These are phyloP conservation scores for Micromys minutus DNA, from an alignment of 2,113 vertebrate genomes.

Conservation along the genomic window DNA sequence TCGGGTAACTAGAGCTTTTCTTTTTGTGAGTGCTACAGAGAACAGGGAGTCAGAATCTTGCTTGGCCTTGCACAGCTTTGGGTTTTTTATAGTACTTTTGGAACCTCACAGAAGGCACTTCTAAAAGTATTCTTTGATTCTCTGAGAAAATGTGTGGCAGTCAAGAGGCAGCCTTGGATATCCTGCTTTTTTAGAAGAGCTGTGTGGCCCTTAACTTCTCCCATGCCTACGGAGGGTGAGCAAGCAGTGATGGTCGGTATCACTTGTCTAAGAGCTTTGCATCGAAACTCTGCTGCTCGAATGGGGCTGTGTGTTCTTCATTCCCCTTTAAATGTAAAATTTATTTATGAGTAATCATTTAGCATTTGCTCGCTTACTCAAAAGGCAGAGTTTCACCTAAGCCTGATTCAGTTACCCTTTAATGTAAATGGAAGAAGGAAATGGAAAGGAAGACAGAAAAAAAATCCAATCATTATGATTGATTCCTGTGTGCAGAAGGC, in stretches of 20 bases:
- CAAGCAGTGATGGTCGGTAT: constrained; percentile 35
- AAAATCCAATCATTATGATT: constrained; percentile 79
- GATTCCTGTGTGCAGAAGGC: constrained; percentile 77
- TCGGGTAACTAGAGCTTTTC: neutral
- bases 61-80: neutral
- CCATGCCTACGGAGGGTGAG: neutral
- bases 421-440: constrained; percentile 79
- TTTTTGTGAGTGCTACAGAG: neutral
- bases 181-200: constrained; percentile 56
- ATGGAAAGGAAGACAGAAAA: constrained; percentile 30
- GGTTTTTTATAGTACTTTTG: constrained; percentile 15
- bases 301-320: constrained; percentile 38
- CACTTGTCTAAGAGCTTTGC: neutral
- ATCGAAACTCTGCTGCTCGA: neutral
- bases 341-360: constrained; percentile 75
- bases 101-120: neutral
- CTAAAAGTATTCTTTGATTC: constrained; percentile 15
- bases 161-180: neutral
- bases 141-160: neutral
- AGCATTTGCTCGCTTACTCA: constrained; percentile 73
- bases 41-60: constrained; percentile 4
- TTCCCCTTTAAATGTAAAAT: constrained; percentile 73
- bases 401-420: constrained; percentile 83
- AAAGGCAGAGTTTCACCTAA: constrained; percentile 66
- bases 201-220: neutral